Conservation (phyloP, 2,797 vertebrate genomes). For the Zonotrichia albicollis region DNA sequence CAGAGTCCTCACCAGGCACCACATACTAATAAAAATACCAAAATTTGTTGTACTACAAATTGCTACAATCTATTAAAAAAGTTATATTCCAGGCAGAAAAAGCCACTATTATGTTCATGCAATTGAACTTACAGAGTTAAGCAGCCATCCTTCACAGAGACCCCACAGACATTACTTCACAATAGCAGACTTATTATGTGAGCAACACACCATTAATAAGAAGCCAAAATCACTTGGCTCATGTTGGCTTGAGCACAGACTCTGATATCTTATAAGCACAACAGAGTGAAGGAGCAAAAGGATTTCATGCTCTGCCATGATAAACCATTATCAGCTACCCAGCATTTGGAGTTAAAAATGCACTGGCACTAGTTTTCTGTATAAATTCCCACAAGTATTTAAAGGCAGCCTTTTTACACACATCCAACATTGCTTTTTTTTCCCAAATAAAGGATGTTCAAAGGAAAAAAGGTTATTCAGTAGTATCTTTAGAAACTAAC, state of each 20-base stretch:
- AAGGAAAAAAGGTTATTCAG: not conserved
- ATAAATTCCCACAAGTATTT: not conserved
- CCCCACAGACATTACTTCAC: not conserved
- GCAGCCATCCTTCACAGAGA: not conserved
- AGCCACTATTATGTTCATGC: fast-evolving
- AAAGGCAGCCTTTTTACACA: not conserved
- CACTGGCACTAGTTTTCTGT: not conserved
- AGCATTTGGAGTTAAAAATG: not conserved
- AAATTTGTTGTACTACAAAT: not conserved
- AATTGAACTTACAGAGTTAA: not conserved
- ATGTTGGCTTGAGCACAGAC: fast-evolving
- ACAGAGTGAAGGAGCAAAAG: not conserved
- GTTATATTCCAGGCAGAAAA: not conserved
- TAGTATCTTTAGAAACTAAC: not conserved
- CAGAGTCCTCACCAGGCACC: not conserved
- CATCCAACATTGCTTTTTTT: not conserved
- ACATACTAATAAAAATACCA: not conserved
- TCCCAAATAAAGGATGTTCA: not conserved
- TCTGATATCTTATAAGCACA: not conserved
- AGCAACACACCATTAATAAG: fast-evolving
- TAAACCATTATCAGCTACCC: not conserved
- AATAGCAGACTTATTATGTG: fast-evolving
- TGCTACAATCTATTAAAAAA: not conserved
- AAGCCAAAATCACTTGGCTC: not conserved
- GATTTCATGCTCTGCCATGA: not conserved